phyloP scores from a whole-genome alignment of 1,140 invertebrate genomes.

The Papilio dardanus region DNA sequence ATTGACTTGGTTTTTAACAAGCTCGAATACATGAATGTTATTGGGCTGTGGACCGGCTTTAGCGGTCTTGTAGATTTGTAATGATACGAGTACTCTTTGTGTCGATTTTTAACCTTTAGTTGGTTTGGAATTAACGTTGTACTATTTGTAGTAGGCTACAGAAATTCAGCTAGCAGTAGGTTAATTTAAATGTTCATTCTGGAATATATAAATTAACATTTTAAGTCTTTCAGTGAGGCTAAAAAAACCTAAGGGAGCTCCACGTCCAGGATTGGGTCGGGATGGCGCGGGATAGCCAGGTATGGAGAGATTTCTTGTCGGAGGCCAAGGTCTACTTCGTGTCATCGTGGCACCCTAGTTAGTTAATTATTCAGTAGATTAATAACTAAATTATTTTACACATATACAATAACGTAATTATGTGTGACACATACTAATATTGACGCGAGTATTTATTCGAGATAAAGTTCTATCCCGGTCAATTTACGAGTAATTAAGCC shows the following conservation, averaged over 20 bases:
- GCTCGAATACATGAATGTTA: constrained; percentile 44
- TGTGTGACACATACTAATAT: constrained; percentile 68
- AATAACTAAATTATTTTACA: constrained; percentile 3
- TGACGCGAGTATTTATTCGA: constrained; percentile 65
- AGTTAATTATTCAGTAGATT: no score
- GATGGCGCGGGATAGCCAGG: no score
- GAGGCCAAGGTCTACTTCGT: no score
- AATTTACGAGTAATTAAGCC: constrained; percentile 81
- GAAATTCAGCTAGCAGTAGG: no score
- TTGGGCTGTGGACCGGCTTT: constrained; percentile 4
- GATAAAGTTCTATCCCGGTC: constrained; percentile 75
- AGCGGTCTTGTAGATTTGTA: constrained; percentile 22
- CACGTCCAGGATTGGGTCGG: no score
- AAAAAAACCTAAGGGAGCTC: no score
- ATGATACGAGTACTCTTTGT: not conserved
- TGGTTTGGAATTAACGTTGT: not conserved
- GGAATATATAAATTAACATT: no score
- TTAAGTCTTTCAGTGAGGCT: no score
- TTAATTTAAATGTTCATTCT: no score
- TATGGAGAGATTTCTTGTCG: no score
- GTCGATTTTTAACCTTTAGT: constrained; percentile 12
- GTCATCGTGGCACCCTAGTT: no score
- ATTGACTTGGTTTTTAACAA: constrained; percentile 68
- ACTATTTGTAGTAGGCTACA: no score
- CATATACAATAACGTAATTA: constrained; percentile 49